Evolutionary conservation across 1,140 invertebrate genomes (phyloP).

Genomic region (Calliopsis andreniformis): DNA sequence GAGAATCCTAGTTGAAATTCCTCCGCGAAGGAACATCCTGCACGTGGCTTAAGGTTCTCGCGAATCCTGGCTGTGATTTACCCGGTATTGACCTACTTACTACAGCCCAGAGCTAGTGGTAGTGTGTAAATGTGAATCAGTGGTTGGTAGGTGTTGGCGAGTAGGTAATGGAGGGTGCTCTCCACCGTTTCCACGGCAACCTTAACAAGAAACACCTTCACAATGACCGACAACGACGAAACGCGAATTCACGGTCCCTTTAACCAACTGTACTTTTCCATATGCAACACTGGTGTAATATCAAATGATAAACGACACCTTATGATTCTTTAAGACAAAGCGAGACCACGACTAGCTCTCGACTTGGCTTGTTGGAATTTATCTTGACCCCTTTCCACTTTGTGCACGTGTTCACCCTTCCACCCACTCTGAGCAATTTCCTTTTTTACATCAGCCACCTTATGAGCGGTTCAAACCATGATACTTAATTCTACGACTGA

Average conservation of each 20-base stretch:
- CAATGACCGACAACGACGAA: constrained; percentile 63
- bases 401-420: background rate
- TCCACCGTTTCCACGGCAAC: constrained; percentile 79
- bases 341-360: background rate
- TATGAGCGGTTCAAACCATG: constrained; percentile 5
- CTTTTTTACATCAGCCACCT: constrained; percentile 28
- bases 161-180: constrained; percentile 70
- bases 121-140: constrained; percentile 45
- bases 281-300: too few species aligned
- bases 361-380: background rate
- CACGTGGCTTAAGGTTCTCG: constrained; percentile 52
- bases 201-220: constrained; percentile 78
- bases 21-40: constrained; percentile 56
- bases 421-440: constrained; percentile 48
- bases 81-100: constrained; percentile 77
- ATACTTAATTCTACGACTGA: constrained; percentile 42
- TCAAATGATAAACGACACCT: too few species aligned
- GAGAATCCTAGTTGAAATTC: constrained; percentile 29
- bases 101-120: constrained; percentile 39
- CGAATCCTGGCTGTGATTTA: constrained; percentile 68
- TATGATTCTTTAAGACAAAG: background rate
- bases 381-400: background rate
- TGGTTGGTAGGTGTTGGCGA: constrained; percentile 39
- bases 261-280: constrained; percentile 28
- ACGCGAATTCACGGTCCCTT: constrained; percentile 31